A percentile compares a stretch with the other conserved stretches of the same genome.
phyloP scores from a whole-genome alignment of 2,888 invertebrate species.

The Synanthedon formicaeformis region DNA sequence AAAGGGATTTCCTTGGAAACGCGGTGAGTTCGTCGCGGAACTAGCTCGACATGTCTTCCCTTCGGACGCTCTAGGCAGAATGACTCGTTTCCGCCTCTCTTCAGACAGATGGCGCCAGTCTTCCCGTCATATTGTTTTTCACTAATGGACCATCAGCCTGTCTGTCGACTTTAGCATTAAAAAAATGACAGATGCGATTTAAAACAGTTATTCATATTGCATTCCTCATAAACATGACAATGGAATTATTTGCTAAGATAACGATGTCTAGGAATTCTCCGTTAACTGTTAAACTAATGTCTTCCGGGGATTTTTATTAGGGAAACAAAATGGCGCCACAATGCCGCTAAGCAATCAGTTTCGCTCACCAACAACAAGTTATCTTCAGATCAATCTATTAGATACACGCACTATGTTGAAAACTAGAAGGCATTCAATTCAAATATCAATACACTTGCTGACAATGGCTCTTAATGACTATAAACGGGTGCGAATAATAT shows the following conservation, averaged over 20 bases:
- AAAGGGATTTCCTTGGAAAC: too few species aligned
- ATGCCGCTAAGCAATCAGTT: conserved; percentile 17
- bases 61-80: too few species aligned
- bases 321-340: conserved; percentile 10
- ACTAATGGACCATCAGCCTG: too few species aligned
- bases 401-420: conserved; percentile 18
- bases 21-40: too few species aligned
- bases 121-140: too few species aligned
- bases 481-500: conserved; percentile 52
- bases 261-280: background rate
- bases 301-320: background rate
- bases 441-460: conserved; percentile 50
- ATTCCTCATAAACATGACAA: background rate
- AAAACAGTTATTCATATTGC: too few species aligned
- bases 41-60: too few species aligned
- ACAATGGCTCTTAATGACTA: conserved; percentile 64
- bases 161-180: too few species aligned
- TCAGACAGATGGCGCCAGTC: too few species aligned
- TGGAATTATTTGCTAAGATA: background rate
- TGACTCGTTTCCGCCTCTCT: too few species aligned
- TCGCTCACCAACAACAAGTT: conserved; percentile 35
- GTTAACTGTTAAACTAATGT: background rate
- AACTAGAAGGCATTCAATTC: conserved; percentile 60
- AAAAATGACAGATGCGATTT: too few species aligned
- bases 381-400: conserved; percentile 48